phyloP scores from a whole-genome alignment of 2,888 invertebrate genomes.

The Graphium colonna region DNA sequence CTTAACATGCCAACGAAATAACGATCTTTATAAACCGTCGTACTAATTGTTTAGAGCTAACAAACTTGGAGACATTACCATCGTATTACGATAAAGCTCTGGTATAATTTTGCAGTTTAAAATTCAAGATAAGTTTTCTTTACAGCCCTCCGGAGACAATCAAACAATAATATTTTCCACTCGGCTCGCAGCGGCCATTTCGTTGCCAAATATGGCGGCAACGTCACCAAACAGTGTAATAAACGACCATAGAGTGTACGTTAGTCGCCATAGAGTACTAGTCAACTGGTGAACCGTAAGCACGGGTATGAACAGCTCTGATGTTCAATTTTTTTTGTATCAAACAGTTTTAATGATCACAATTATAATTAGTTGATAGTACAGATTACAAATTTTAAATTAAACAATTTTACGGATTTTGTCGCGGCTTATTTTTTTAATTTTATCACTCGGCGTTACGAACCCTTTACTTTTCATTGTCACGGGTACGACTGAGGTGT shows the following conservation, averaged over 20 bases:
- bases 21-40: neutral
- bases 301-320: no score
- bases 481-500: no score
- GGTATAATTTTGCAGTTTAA: conserved; percentile 20
- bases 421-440: no score
- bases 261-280: no score
- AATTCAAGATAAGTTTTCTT: conserved; percentile 33
- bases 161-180: conserved; percentile 31
- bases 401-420: no score
- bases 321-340: no score
- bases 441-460: no score
- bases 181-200: conserved; percentile 25
- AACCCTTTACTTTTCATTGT: no score
- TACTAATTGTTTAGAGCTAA: conserved; percentile 13
- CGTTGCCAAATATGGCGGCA: conserved; percentile 17
- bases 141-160: conserved; percentile 32
- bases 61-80: conserved; percentile 15
- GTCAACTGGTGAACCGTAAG: no score
- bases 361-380: no score
- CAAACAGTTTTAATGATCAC: no score
- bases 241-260: conserved; percentile 15
- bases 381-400: no score
- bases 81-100: conserved; percentile 20
- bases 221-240: conserved; percentile 22
- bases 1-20: neutral